Conservation (phyloP, 2,888 invertebrate species). For the Laothoe populi region DNA sequence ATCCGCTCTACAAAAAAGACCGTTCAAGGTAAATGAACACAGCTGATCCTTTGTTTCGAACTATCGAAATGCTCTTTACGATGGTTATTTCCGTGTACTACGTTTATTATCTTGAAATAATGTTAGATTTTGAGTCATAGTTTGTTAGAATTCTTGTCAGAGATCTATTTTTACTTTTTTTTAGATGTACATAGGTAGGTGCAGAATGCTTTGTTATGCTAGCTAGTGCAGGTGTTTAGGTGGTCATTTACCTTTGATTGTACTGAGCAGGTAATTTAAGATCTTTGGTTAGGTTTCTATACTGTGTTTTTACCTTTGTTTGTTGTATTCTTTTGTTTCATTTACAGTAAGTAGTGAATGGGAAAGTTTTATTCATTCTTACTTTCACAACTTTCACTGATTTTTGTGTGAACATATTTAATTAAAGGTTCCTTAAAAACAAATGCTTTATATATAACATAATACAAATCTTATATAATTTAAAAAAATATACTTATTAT, state of each 20-base stretch:
- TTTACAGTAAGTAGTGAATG: slow-evolving; percentile 40
- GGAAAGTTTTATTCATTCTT: slow-evolving; percentile 56
- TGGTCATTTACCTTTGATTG: slow-evolving; percentile 82
- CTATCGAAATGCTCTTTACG: slow-evolving; percentile 33
- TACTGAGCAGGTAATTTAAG: slow-evolving; percentile 69
- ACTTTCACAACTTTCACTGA: slow-evolving; percentile 80
- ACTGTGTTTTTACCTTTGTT: slow-evolving; percentile 58
- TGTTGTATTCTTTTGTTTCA: slow-evolving; percentile 36
- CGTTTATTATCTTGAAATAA: slow-evolving; percentile 30
- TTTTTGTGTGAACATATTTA: slow-evolving; percentile 39
- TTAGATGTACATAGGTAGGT: no score
- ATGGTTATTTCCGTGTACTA: slow-evolving; percentile 1
- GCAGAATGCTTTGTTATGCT: slow-evolving; percentile 47
- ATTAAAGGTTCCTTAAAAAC: slow-evolving; percentile 1
- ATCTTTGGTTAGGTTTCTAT: slow-evolving; percentile 63
- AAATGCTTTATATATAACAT: not conserved
- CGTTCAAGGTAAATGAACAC: slow-evolving; percentile 76
- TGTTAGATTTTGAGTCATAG: slow-evolving; percentile 53
- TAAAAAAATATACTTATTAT: no score
- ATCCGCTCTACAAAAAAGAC: slow-evolving; percentile 75
- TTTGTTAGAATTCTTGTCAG: slow-evolving; percentile 31
- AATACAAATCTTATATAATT: no score
- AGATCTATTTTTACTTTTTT: slow-evolving; percentile 41
- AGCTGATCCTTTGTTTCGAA: slow-evolving; percentile 82
- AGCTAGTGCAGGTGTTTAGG: slow-evolving; percentile 80